A percentile compares a stretch with the other conserved stretches of the same genome.
Evolutionary conservation across 2,888 invertebrate genomes (phyloP).

Genomic region (Diogma glabrata): DNA sequence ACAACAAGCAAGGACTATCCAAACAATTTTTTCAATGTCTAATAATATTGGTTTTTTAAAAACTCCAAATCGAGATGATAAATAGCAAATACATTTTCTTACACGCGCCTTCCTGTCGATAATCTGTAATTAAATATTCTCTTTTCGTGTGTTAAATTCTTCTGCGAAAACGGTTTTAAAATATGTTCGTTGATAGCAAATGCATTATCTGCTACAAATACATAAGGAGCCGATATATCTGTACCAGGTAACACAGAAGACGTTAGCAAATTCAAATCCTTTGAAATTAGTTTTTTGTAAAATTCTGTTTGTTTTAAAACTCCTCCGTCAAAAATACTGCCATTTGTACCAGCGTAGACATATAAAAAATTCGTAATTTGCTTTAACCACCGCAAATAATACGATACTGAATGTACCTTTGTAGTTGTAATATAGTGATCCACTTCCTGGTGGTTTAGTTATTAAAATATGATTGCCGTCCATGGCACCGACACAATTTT

Average conservation of each 20-base stretch:
- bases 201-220: not conserved
- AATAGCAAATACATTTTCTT: not conserved
- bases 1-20: not conserved
- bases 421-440: conserved; percentile 1
- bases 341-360: no score
- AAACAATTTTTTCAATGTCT: not conserved
- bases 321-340: not conserved
- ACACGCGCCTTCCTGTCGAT: not conserved
- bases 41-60: not conserved
- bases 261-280: not conserved
- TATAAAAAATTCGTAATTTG: no score
- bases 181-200: not conserved
- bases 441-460: conserved; percentile 3
- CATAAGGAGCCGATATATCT: not conserved
- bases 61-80: not conserved
- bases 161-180: not conserved
- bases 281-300: not conserved
- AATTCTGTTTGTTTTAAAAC: not conserved
- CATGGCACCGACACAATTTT: not conserved
- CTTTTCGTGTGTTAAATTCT: not conserved
- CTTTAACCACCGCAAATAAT: no score
- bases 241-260: not conserved
- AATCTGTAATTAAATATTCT: not conserved
- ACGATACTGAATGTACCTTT: not conserved
- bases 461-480: conserved; percentile 5